These are phyloP conservation scores for Chouioia cunea DNA, from an alignment of 2,888 invertebrate species.

Conservation along the genomic window DNA sequence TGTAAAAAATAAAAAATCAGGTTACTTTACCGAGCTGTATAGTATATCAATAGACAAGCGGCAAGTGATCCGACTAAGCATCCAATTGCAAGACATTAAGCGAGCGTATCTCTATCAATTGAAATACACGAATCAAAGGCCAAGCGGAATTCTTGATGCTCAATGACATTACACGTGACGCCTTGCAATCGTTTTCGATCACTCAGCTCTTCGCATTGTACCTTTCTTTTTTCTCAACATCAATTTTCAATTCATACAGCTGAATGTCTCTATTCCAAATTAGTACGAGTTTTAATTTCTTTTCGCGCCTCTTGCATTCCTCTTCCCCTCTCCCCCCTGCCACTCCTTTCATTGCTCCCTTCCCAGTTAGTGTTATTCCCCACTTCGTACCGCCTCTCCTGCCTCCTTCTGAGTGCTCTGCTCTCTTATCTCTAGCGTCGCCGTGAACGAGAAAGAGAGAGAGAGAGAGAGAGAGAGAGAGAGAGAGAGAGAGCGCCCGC, in stretches of 20 bases:
- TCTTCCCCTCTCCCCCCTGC: background rate
- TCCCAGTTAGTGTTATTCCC: background rate
- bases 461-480: background rate
- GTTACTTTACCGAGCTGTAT: no score
- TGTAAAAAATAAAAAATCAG: no score
- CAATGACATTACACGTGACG: constrained; percentile 27
- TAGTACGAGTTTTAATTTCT: no score
- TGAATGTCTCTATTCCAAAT: no score
- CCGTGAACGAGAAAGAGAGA: background rate
- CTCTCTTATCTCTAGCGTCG: background rate
- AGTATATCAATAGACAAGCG: no score
- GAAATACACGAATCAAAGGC: constrained; percentile 22
- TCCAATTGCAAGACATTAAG: no score
- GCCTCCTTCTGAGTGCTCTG: constrained; percentile 3
- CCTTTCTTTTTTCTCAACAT: constrained; percentile 15
- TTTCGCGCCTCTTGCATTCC: no score
- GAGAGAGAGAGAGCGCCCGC: constrained; percentile 9
- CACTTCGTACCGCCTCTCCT: constrained; percentile 3
- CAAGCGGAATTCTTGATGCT: background rate
- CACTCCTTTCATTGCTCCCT: background rate
- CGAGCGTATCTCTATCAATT: constrained; percentile 9
- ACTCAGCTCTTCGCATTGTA: no score
- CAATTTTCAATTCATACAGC: background rate
- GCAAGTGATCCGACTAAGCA: no score
- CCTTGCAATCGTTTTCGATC: constrained; percentile 28